phyloP scores from a whole-genome alignment of 1,140 invertebrate species.

The Zaprionus inermis region DNA sequence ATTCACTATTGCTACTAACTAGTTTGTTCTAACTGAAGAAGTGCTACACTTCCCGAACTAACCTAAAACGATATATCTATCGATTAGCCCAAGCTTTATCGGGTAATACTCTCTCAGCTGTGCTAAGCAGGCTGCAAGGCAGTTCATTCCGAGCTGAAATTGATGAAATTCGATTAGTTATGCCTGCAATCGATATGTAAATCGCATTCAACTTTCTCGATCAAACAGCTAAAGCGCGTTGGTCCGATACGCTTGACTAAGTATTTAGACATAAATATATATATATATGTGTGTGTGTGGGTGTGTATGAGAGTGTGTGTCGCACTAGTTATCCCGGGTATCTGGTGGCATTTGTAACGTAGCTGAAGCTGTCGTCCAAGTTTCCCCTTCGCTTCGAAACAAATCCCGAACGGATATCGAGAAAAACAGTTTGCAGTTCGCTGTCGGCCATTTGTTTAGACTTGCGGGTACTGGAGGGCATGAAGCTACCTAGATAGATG shows the following conservation, averaged over 20 bases:
- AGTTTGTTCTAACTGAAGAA: too few species aligned
- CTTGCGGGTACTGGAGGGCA: neutral
- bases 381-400: conserved; percentile 33
- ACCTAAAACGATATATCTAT: too few species aligned
- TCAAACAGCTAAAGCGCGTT: too few species aligned
- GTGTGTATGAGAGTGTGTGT: too few species aligned
- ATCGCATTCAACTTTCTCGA: neutral
- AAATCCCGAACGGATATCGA: conserved; percentile 67
- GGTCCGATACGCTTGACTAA: neutral
- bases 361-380: conserved; percentile 19
- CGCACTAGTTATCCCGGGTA: neutral
- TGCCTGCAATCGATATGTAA: neutral
- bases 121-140: too few species aligned
- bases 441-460: conserved; percentile 39
- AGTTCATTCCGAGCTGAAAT: too few species aligned
- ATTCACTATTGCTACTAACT: too few species aligned
- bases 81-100: too few species aligned
- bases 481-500: conserved; percentile 4
- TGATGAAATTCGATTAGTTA: neutral
- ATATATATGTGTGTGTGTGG: too few species aligned
- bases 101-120: too few species aligned
- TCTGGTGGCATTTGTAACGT: conserved; percentile 12
- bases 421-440: conserved; percentile 52
- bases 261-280: neutral
- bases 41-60: too few species aligned